These are phyloP conservation scores for Bactericera cockerelli DNA, from an alignment of 1,140 invertebrate genomes.

Conservation along the genomic window DNA sequence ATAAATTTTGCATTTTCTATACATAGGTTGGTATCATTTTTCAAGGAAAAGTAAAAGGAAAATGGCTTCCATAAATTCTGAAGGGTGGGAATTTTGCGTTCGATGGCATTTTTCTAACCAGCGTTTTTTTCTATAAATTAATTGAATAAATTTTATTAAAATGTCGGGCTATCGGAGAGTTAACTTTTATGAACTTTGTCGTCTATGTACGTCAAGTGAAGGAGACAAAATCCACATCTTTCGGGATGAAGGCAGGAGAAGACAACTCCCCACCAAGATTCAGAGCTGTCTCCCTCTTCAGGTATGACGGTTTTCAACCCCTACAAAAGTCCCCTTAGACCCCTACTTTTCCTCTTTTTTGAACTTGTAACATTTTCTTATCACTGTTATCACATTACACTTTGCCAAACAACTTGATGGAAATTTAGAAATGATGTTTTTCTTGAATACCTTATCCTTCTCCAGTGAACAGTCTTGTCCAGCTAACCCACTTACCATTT, in stretches of 20 bases:
- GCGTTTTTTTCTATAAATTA: background rate
- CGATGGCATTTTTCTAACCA: too few relatives aligned
- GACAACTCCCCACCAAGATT: slow-evolving; percentile 45
- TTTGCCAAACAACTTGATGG: too few relatives aligned
- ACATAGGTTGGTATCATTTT: too few relatives aligned
- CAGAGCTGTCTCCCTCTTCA: slow-evolving; percentile 43
- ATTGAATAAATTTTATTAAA: slow-evolving; percentile 11
- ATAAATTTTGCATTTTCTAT: too few relatives aligned
- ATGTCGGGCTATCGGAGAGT: slow-evolving; percentile 48
- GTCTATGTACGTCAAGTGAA: slow-evolving; percentile 46
- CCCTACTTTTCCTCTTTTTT: background rate
- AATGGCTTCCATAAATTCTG: background rate
- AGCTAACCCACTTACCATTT: too few relatives aligned
- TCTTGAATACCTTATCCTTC: too few relatives aligned
- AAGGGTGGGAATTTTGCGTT: background rate
- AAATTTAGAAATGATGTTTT: too few relatives aligned
- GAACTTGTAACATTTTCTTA: too few relatives aligned
- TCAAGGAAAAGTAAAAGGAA: too few relatives aligned
- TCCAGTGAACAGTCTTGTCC: too few relatives aligned
- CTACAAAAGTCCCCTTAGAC: slow-evolving; percentile 8
- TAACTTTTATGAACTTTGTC: slow-evolving; percentile 51
- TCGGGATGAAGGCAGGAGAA: slow-evolving; percentile 43
- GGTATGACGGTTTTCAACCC: slow-evolving; percentile 27
- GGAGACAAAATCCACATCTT: slow-evolving; percentile 48
- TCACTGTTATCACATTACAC: too few relatives aligned